Conservation (phyloP, 2,113 vertebrate species). For the Nycticryphes semicollaris region DNA sequence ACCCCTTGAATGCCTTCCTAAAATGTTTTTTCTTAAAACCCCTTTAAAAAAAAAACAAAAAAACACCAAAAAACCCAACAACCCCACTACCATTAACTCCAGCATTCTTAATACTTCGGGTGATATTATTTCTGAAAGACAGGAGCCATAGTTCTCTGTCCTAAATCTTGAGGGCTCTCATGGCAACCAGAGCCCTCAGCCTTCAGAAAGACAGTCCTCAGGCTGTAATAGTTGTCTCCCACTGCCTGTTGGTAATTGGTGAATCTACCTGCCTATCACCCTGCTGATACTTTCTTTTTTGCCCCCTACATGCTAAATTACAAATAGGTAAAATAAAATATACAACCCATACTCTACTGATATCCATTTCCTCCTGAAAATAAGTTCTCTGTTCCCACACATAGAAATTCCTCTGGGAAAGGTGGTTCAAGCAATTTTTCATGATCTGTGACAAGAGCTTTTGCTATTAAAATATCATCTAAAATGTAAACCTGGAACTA, state of each 20-base stretch:
- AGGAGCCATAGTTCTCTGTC: background rate
- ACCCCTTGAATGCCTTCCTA: background rate
- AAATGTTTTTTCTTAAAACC: background rate
- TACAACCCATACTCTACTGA: background rate
- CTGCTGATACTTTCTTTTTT: background rate
- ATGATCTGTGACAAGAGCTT: background rate
- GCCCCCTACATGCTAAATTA: background rate
- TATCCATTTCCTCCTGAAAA: background rate
- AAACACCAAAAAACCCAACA: fast-evolving
- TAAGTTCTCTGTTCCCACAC: background rate
- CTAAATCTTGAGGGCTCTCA: background rate
- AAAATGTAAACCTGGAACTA: background rate
- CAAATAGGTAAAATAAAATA: background rate
- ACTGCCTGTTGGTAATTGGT: background rate
- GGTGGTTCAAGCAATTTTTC: background rate
- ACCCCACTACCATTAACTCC: background rate
- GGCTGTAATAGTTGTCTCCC: background rate
- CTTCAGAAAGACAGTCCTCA: background rate
- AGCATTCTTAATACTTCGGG: background rate
- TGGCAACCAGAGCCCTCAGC: background rate
- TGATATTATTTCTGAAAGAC: background rate
- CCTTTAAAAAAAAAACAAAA: background rate
- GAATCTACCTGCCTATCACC: background rate
- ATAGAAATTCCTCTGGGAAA: background rate
- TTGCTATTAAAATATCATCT: background rate